Evolutionary conservation across 2,113 vertebrate genomes (phyloP).

Genomic region (Rhagologus leucostigma): DNA sequence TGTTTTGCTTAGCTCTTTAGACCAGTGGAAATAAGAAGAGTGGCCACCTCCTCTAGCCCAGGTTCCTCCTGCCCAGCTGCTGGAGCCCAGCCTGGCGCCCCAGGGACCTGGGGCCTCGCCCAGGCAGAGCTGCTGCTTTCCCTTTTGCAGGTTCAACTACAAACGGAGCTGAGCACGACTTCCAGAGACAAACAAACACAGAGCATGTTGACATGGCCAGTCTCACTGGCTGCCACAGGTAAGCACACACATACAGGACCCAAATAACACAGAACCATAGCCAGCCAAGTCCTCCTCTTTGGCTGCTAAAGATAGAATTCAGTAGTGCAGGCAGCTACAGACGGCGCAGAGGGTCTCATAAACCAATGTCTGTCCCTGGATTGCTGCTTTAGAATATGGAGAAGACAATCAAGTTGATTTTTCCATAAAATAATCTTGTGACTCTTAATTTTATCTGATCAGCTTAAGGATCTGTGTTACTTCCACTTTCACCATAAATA

Average conservation of each 20-base stretch:
- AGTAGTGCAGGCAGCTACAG: not conserved
- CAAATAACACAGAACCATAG: not conserved
- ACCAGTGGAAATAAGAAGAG: not conserved
- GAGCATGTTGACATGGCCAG: rapidly evolving
- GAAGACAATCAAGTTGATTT: not conserved
- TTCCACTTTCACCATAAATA: not conserved
- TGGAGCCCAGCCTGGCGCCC: not conserved
- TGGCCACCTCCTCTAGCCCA: rapidly evolving
- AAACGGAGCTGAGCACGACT: rapidly evolving
- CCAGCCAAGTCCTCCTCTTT: not conserved
- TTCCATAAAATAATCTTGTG: not conserved
- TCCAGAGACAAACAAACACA: not conserved
- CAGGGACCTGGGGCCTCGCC: not conserved
- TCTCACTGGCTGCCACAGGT: not conserved
- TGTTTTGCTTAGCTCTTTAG: not conserved
- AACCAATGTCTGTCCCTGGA: not conserved
- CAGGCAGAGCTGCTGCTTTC: not conserved
- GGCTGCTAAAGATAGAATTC: not conserved
- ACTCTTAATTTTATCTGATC: not conserved
- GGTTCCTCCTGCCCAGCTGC: not conserved
- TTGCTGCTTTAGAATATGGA: not conserved
- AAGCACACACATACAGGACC: not conserved
- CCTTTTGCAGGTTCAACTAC: rapidly evolving
- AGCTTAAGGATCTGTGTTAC: not conserved
- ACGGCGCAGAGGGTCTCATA: not conserved